A percentile compares a stretch with the other conserved stretches of the same genome.
These are phyloP conservation scores for Eremobia ochroleuca DNA, from an alignment of 2,888 invertebrate species.

Conservation along the genomic window DNA sequence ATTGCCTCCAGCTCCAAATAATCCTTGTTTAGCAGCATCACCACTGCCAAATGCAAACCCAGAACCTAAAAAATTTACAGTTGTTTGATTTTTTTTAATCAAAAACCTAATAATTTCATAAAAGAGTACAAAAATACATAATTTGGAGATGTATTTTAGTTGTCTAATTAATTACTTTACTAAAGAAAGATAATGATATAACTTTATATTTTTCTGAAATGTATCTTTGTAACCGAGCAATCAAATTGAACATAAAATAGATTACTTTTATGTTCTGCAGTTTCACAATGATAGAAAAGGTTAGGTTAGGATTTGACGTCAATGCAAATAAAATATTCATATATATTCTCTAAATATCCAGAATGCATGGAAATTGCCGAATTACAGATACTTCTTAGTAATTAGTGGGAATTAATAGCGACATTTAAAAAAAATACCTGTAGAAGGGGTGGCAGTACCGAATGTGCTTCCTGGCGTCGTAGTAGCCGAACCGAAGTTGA, in stretches of 20 bases:
- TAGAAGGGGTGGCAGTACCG: constrained; percentile 80
- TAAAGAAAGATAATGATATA: neutral
- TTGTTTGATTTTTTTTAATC: neutral
- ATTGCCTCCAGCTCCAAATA: constrained; percentile 73
- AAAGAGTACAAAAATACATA: neutral
- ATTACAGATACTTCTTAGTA: neutral
- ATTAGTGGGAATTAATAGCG: neutral
- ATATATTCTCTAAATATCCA: neutral
- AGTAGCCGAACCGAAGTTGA: constrained; percentile 78
- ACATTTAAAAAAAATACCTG: constrained; percentile 72
- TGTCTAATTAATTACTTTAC: neutral
- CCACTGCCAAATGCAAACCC: constrained; percentile 85
- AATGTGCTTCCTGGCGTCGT: constrained; percentile 82
- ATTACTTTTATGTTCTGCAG: neutral
- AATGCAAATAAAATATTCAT: neutral
- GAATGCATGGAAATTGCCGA: too few relatives aligned
- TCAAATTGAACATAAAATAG: neutral
- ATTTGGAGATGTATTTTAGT: neutral
- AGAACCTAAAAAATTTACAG: constrained; percentile 61
- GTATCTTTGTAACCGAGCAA: neutral
- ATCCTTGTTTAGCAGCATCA: constrained; percentile 81
- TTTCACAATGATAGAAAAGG: constrained; percentile 42
- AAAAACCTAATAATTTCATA: neutral
- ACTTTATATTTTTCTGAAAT: neutral
- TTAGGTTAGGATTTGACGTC: constrained; percentile 44